phyloP scores from a whole-genome alignment of 2,113 vertebrate genomes.

The Ochotona princeps region DNA sequence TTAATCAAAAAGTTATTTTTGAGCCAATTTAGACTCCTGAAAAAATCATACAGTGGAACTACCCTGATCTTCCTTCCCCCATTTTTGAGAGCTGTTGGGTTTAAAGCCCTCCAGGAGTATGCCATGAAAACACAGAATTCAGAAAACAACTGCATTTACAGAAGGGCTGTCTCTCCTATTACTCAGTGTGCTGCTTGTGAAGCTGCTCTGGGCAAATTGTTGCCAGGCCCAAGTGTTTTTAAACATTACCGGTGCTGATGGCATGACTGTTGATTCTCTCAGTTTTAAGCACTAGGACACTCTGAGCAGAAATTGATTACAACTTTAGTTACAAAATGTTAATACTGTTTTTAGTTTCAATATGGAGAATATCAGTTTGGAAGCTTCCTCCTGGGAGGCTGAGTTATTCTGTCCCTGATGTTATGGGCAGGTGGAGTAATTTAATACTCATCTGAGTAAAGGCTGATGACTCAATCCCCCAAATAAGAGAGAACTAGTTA shows the following conservation, averaged over 20 bases:
- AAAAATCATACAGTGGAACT: neutral
- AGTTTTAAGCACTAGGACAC: neutral
- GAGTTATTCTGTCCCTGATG: neutral
- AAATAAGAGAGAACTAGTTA: neutral
- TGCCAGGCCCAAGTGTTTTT: neutral
- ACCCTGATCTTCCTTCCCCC: neutral
- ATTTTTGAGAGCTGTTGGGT: neutral
- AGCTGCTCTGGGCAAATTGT: neutral
- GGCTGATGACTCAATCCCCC: neutral
- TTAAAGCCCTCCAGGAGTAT: neutral
- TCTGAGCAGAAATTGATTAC: slow-evolving; percentile 13
- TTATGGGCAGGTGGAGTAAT: neutral
- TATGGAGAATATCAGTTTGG: neutral
- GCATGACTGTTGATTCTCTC: neutral
- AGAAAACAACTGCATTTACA: neutral
- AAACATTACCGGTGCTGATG: neutral
- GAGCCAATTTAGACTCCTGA: neutral
- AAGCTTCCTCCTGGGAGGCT: neutral
- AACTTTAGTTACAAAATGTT: neutral
- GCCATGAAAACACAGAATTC: neutral
- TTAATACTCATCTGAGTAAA: neutral
- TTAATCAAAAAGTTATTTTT: neutral
- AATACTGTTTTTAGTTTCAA: neutral
- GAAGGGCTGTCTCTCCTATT: accelerated
- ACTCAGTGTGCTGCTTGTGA: neutral